These are phyloP conservation scores for Limnodromus scolopaceus DNA, from an alignment of 2,797 vertebrate genomes.

Conservation along the genomic window DNA sequence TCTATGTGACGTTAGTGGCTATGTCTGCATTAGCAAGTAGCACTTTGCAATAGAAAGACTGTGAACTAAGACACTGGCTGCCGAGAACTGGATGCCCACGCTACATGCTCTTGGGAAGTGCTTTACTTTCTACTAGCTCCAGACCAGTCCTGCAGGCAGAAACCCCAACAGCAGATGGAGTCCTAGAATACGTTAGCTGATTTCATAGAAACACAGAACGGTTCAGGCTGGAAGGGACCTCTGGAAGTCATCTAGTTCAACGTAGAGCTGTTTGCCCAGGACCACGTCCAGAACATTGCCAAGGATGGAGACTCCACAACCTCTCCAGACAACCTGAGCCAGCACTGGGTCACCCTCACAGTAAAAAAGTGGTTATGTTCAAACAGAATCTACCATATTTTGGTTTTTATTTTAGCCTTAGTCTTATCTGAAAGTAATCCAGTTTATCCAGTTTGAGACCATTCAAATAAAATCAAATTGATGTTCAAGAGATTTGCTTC, in stretches of 20 bases:
- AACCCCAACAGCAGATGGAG: neutral
- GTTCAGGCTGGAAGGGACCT: neutral
- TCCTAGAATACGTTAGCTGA: neutral
- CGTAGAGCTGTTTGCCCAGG: neutral
- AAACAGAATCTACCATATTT: neutral
- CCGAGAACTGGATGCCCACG: neutral
- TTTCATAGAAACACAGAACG: neutral
- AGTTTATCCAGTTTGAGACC: neutral
- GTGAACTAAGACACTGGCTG: neutral
- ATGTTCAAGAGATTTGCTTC: neutral
- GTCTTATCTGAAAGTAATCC: neutral
- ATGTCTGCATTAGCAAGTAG: neutral
- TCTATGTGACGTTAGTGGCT: neutral
- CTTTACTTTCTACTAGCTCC: neutral
- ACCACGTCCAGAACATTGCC: neutral
- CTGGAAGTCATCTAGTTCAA: neutral
- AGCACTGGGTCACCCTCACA: neutral
- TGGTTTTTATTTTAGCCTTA: neutral
- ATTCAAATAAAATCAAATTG: neutral
- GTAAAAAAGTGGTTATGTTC: neutral
- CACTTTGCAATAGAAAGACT: neutral
- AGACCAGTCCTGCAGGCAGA: neutral
- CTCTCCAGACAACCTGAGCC: fast-evolving
- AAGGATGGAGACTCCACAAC: neutral
- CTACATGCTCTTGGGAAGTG: neutral